Percentiles rank a stretch among this genome's conserved stretches.
Conservation (phyloP, 2,113 vertebrate genomes). For the Prunella himalayana region DNA sequence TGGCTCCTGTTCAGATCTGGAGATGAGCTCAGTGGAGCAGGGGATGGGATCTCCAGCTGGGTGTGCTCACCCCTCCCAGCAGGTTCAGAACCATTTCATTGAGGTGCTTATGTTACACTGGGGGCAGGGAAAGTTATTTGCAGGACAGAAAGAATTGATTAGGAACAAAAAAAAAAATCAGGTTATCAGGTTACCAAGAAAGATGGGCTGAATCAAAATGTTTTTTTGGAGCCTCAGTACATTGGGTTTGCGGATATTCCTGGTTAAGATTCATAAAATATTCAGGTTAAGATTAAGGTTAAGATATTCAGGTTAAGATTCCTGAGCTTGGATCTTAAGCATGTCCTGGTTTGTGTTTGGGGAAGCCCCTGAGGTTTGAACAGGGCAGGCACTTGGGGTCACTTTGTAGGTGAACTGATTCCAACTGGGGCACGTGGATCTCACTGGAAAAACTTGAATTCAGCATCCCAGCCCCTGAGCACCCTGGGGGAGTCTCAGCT, state of each 20-base stretch:
- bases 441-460: not conserved
- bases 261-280: too few species aligned
- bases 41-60: not conserved
- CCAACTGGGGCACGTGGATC: rapidly evolving
- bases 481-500: not conserved
- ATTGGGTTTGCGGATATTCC: not conserved
- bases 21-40: not conserved
- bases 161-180: not conserved
- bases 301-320: not conserved
- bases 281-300: too few species aligned
- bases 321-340: not conserved
- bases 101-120: not conserved
- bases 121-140: not conserved
- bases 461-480: not conserved
- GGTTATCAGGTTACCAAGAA: not conserved
- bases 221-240: not conserved
- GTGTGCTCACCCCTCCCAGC: not conserved
- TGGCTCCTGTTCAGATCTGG: not conserved
- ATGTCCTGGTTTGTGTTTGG: not conserved
- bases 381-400: too few species aligned
- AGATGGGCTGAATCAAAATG: not conserved
- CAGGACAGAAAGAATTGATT: not conserved
- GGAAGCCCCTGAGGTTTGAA: not conserved
- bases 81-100: not conserved
- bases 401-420: not conserved